Percentiles rank a stretch among this genome's conserved stretches.
phyloP scores from a whole-genome alignment of 2,113 vertebrate species.

The Hemiprocne comata region DNA sequence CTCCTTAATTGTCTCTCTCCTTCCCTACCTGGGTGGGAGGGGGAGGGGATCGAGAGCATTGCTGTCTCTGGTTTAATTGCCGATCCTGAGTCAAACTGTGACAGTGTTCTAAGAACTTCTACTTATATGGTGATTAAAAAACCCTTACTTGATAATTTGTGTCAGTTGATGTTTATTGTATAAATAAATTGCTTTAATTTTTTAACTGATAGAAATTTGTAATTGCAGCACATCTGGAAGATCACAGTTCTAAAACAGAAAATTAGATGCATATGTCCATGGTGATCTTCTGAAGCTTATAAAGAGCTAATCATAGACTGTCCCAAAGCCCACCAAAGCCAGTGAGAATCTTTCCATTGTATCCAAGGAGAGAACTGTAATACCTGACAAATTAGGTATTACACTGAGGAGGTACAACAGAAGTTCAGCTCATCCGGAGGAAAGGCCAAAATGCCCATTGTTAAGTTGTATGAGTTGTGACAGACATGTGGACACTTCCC shows the following conservation, averaged over 20 bases:
- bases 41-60: too few relatives aligned
- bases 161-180: background rate
- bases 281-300: background rate
- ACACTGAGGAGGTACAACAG: background rate
- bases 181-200: background rate
- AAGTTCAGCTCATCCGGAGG: background rate
- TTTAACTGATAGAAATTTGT: background rate
- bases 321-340: background rate
- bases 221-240: background rate
- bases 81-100: too few relatives aligned
- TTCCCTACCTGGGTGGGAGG: too few relatives aligned
- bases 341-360: background rate
- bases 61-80: too few relatives aligned
- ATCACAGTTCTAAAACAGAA: background rate
- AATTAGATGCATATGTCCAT: background rate
- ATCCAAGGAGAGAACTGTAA: background rate
- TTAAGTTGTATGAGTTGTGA: accelerated
- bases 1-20: too few relatives aligned
- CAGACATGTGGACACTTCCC: background rate
- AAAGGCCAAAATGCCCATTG: background rate
- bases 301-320: background rate
- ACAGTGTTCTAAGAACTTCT: background rate
- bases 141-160: background rate
- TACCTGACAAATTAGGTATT: background rate
- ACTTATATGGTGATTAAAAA: background rate